Percentiles rank a stretch among this genome's conserved stretches.
Evolutionary conservation across 2,113 vertebrate species (phyloP).

Genomic region (Geococcyx californianus): DNA sequence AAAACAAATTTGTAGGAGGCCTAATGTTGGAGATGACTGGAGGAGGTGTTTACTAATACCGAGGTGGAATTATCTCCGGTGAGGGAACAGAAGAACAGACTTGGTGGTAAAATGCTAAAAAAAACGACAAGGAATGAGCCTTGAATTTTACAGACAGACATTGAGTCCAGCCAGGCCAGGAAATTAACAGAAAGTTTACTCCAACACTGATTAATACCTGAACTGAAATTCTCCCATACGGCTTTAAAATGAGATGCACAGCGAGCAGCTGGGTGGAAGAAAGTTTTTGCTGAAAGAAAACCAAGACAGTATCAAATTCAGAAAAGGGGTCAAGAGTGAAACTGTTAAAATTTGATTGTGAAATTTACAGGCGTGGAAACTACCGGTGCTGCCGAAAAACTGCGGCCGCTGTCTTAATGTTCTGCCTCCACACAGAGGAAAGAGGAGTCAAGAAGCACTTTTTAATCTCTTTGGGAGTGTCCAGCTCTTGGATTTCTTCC

Average conservation of each 20-base stretch:
- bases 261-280: not conserved
- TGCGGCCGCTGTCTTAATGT: not conserved
- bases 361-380: not conserved
- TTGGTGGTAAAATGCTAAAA: not conserved
- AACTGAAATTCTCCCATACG: not conserved
- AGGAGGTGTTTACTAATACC: not conserved
- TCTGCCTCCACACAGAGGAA: not conserved
- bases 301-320: not conserved
- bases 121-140: not conserved
- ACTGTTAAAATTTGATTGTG: accelerated
- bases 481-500: not conserved
- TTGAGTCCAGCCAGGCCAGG: not conserved
- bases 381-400: not conserved
- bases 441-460: not conserved
- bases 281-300: not conserved
- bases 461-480: not conserved
- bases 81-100: not conserved
- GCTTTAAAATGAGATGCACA: not conserved
- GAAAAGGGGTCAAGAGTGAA: not conserved
- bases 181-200: not conserved
- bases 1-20: not conserved
- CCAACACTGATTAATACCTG: not conserved
- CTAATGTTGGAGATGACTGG: not conserved
- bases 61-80: not conserved
- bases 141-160: not conserved